Evolutionary conservation across 1,140 invertebrate species (phyloP).

Genomic region (Sycobia sp.): DNA sequence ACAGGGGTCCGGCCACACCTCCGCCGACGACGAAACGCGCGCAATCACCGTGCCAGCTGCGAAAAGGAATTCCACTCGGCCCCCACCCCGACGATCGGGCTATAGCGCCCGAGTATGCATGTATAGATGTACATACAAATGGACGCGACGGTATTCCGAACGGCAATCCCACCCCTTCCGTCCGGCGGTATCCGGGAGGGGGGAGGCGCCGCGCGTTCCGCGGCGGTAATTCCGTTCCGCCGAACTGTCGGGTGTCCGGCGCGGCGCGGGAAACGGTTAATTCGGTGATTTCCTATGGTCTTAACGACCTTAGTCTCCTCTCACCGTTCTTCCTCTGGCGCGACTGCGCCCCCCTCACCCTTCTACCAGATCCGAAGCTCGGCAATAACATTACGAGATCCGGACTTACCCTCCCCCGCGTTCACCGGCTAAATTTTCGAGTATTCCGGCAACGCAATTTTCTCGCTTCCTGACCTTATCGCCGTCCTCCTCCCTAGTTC

Average conservation of each 20-base stretch:
- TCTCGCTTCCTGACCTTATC: no score
- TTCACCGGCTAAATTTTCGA: conserved; percentile 13
- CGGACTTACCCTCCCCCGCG: neutral
- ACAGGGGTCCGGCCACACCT: no score
- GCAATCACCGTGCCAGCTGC: no score
- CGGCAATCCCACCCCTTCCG: no score
- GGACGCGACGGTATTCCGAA: neutral
- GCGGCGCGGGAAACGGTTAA: conserved; percentile 38
- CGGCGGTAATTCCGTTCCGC: conserved; percentile 27
- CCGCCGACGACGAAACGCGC: no score
- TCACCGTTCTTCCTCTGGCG: no score
- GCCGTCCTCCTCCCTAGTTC: no score
- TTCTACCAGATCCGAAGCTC: conserved; percentile 11
- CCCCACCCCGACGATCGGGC: neutral
- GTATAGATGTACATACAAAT: neutral
- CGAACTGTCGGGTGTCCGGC: conserved; percentile 34
- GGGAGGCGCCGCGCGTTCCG: neutral
- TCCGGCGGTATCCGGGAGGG: neutral
- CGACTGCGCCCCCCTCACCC: neutral
- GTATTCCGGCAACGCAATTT: neutral
- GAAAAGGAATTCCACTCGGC: neutral
- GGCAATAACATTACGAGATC: conserved; percentile 16
- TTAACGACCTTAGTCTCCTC: conserved; percentile 29
- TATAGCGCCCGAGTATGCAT: neutral
- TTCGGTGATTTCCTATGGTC: conserved; percentile 40